Evolutionary conservation across 2,113 vertebrate genomes (phyloP).

Genomic region (Rutilus rutilus): DNA sequence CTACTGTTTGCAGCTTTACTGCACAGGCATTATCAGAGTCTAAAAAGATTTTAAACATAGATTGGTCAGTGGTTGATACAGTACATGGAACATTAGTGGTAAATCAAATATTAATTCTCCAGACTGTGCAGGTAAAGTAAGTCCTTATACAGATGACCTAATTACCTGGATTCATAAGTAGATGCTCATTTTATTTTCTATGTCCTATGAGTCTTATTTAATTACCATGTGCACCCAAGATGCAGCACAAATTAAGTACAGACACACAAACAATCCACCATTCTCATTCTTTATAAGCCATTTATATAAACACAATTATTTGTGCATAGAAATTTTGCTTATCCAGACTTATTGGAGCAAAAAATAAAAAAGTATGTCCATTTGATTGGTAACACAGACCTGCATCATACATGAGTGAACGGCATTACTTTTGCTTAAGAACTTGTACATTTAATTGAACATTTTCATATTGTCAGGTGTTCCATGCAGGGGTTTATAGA

Average conservation of each 20-base stretch:
- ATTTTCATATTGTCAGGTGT: neutral
- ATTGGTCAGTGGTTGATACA: neutral
- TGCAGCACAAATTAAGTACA: neutral
- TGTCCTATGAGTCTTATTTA: neutral
- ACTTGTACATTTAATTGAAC: neutral
- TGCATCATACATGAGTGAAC: neutral
- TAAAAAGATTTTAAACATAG: neutral
- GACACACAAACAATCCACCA: neutral
- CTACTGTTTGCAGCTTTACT: neutral
- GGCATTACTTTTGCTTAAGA: neutral
- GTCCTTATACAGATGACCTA: neutral
- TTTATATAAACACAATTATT: neutral
- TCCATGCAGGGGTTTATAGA: neutral
- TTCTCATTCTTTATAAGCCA: neutral
- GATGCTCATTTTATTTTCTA: neutral
- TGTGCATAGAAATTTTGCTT: neutral
- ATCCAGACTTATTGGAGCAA: no score
- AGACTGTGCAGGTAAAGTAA: neutral
- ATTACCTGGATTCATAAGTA: constrained; percentile 1
- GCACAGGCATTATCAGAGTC: neutral
- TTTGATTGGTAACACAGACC: neutral
- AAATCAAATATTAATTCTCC: neutral
- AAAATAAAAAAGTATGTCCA: no score
- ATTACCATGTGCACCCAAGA: neutral
- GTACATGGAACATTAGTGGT: neutral